Evolutionary conservation across 2,888 invertebrate genomes (phyloP).

Genomic region (Andrena bucephala): DNA sequence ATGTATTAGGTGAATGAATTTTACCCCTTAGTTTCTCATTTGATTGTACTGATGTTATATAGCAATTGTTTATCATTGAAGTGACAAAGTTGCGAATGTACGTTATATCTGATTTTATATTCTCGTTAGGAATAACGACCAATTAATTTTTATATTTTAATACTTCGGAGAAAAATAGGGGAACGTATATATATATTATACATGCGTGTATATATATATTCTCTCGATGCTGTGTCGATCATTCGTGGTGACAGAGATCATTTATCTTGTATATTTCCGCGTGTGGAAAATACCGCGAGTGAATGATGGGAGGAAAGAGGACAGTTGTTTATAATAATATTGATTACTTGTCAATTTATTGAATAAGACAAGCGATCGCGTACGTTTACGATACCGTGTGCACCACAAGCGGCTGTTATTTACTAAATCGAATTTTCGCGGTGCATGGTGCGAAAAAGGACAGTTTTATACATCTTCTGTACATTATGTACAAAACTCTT

Average conservation of each 20-base stretch:
- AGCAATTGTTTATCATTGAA: slow-evolving; percentile 33
- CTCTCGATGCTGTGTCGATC: slow-evolving; percentile 52
- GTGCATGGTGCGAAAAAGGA: slow-evolving; percentile 30
- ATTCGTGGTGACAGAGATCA: slow-evolving; percentile 37
- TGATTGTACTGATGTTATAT: slow-evolving; percentile 6
- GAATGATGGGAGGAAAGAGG: slow-evolving; percentile 21
- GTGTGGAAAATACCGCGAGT: slow-evolving; percentile 26
- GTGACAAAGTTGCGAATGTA: slow-evolving; percentile 32
- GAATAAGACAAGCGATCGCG: slow-evolving; percentile 16
- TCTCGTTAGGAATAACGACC: slow-evolving; percentile 16
- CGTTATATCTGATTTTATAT: slow-evolving; percentile 42
- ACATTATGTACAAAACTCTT: slow-evolving; percentile 64
- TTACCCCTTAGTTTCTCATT: slow-evolving; percentile 4
- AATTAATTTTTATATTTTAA: slow-evolving; percentile 47
- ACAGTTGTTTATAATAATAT: slow-evolving; percentile 51
- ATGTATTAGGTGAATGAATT: slow-evolving; percentile 9
- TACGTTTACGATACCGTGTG: slow-evolving; percentile 35
- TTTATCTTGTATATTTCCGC: slow-evolving; percentile 45
- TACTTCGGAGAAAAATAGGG: slow-evolving; percentile 7
- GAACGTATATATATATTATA: not conserved
- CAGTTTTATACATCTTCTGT: slow-evolving; percentile 50
- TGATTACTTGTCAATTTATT: slow-evolving; percentile 43
- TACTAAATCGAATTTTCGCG: slow-evolving; percentile 43
- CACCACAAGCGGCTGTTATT: slow-evolving; percentile 41
- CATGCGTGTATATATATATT: not conserved